Conservation (phyloP, 1,140 invertebrate species). For the Radopholus similis region DNA sequence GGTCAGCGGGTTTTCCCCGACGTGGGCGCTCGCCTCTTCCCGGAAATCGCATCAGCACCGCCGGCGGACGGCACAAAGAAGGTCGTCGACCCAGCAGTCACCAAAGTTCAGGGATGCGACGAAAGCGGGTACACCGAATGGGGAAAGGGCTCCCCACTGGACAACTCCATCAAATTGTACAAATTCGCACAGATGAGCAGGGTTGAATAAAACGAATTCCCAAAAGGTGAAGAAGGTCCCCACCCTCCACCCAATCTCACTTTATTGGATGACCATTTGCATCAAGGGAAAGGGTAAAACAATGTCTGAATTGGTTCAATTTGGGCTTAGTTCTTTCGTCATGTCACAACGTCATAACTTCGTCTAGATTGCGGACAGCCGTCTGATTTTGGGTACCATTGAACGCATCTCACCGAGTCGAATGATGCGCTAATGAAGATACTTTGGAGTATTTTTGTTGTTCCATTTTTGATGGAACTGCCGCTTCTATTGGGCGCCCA, state of each 20-base stretch:
- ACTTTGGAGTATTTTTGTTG: too few species aligned
- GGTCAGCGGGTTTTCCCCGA: conserved; percentile 35
- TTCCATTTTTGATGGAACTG: too few species aligned
- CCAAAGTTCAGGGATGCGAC: conserved; percentile 24
- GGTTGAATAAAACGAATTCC: not conserved
- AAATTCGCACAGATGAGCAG: conserved; percentile 1
- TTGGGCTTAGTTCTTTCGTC: not conserved
- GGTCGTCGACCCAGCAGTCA: not conserved
- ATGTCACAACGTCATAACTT: too few species aligned
- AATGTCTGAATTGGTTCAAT: not conserved
- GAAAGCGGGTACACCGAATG: not conserved
- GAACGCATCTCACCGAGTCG: too few species aligned
- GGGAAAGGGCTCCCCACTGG: conserved; percentile 7
- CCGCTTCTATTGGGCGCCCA: too few species aligned
- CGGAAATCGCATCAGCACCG: conserved; percentile 19
- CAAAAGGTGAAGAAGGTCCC: not conserved
- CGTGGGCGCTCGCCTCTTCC: not conserved
- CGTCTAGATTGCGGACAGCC: too few species aligned
- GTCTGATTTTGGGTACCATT: too few species aligned
- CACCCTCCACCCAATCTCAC: not conserved
- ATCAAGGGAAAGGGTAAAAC: too few species aligned
- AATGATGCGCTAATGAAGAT: too few species aligned
- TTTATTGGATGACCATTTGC: not conserved
- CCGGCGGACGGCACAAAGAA: not conserved
- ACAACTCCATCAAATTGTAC: conserved; percentile 17